Conservation (phyloP, 1,140 invertebrate genomes). For the Nixonia krombeini region DNA sequence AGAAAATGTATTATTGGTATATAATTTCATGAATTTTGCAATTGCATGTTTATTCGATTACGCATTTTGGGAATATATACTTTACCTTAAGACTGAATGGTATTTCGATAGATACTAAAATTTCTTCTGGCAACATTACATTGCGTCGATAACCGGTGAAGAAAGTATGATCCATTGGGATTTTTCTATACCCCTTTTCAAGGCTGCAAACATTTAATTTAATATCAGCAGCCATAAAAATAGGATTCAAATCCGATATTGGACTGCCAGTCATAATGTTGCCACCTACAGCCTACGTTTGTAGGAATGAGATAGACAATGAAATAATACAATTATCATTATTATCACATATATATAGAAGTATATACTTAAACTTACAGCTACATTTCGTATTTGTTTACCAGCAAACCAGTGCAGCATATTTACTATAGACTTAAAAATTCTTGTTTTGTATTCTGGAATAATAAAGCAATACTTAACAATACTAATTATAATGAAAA, state of each 20-base stretch:
- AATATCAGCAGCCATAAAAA: conserved; percentile 84
- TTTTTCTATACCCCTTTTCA: conserved; percentile 72
- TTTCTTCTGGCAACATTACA: conserved; percentile 81
- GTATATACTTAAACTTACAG: conserved; percentile 69
- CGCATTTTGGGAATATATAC: no score
- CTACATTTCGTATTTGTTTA: conserved; percentile 90
- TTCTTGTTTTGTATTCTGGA: conserved; percentile 76
- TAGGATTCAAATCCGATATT: conserved; percentile 95
- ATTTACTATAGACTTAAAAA: conserved; percentile 81
- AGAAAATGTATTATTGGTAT: no score
- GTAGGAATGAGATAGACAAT: conserved; percentile 2
- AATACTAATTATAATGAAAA: background rate
- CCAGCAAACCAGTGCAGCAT: conserved; percentile 97
- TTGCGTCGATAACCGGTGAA: conserved; percentile 91
- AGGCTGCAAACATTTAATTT: conserved; percentile 67
- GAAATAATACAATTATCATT: no score
- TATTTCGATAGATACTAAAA: conserved; percentile 82
- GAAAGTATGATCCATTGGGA: conserved; percentile 87
- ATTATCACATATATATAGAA: no score
- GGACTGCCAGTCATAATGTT: conserved; percentile 97
- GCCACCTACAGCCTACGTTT: conserved; percentile 83
- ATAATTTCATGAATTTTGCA: no score
- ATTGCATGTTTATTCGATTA: no score
- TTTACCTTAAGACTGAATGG: conserved; percentile 74
- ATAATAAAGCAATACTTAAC: background rate